Conservation (phyloP, 2,113 vertebrate genomes). For the Ardeotis arabs region DNA sequence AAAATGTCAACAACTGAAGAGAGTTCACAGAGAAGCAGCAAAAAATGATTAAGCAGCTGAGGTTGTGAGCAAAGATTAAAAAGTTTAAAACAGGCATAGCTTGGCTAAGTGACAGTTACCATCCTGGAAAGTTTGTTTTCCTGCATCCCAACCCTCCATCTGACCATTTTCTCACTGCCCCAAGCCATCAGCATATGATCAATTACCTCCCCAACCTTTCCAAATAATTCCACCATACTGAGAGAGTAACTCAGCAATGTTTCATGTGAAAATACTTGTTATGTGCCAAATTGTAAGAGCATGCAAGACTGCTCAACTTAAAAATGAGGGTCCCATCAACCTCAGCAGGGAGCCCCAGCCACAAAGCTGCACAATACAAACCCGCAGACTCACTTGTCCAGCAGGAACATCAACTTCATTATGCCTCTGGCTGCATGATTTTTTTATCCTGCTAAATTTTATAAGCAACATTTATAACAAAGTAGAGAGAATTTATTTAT, state of each 20-base stretch:
- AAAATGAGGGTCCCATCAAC: not conserved
- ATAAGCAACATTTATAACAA: not conserved
- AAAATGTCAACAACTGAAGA: not conserved
- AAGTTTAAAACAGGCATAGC: constrained; percentile 13
- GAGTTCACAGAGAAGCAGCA: not conserved
- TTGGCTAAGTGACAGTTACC: constrained; percentile 53
- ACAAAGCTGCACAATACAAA: not conserved
- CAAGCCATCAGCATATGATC: constrained; percentile 61
- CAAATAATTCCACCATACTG: constrained; percentile 36
- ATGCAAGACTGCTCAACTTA: not conserved
- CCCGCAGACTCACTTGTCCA: not conserved
- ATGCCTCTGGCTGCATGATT: not conserved
- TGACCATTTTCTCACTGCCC: constrained; percentile 39
- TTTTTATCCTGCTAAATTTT: constrained; percentile 5
- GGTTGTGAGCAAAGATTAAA: not conserved
- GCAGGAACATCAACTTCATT: not conserved
- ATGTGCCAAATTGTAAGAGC: not conserved
- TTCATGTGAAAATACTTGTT: constrained; percentile 34
- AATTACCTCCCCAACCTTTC: constrained; percentile 40
- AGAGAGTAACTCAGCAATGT: constrained; percentile 31
- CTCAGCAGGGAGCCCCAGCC: not conserved
- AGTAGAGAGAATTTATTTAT: not conserved
- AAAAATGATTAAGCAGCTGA: not conserved
- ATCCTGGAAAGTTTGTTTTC: constrained; percentile 52
- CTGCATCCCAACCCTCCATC: constrained; percentile 13